Percentiles rank a stretch among this genome's conserved stretches.
These are phyloP conservation scores for Scomberomorus guttatus DNA, from an alignment of 2,797 vertebrate genomes.

Conservation along the genomic window DNA sequence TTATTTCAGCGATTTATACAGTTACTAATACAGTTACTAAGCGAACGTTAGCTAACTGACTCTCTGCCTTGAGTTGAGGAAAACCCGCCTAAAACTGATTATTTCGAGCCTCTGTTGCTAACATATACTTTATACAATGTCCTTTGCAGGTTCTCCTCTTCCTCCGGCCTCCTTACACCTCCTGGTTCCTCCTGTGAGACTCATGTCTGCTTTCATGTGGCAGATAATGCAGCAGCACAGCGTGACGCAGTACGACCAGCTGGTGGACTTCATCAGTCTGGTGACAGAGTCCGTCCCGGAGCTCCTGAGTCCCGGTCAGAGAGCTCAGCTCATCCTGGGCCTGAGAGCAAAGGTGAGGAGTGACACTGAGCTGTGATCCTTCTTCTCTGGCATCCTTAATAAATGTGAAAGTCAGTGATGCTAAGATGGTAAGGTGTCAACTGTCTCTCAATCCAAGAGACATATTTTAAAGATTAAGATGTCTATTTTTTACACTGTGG, in stretches of 20 bases:
- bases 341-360: conserved; percentile 75
- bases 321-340: conserved; percentile 74
- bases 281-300: conserved; percentile 76
- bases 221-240: conserved; percentile 58
- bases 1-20: not conserved
- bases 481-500: too few species aligned
- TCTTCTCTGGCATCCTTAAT: not conserved
- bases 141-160: conserved; percentile 47
- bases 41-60: conserved; percentile 28
- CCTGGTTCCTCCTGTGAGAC: conserved; percentile 76
- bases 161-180: conserved; percentile 69
- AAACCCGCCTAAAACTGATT: too few species aligned
- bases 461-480: too few species aligned
- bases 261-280: conserved; percentile 77
- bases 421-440: not conserved
- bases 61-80: not conserved
- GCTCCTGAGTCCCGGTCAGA: conserved; percentile 67
- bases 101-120: not conserved
- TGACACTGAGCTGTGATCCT: not conserved
- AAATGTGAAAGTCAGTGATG: not conserved
- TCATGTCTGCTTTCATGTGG: conserved; percentile 79
- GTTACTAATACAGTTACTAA: not conserved
- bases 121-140: not conserved
- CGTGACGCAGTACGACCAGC: conserved; percentile 76
- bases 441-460: too few species aligned